Evolutionary conservation across 2,888 invertebrate genomes (phyloP).

Genomic region (Gandaritis pyraliata): DNA sequence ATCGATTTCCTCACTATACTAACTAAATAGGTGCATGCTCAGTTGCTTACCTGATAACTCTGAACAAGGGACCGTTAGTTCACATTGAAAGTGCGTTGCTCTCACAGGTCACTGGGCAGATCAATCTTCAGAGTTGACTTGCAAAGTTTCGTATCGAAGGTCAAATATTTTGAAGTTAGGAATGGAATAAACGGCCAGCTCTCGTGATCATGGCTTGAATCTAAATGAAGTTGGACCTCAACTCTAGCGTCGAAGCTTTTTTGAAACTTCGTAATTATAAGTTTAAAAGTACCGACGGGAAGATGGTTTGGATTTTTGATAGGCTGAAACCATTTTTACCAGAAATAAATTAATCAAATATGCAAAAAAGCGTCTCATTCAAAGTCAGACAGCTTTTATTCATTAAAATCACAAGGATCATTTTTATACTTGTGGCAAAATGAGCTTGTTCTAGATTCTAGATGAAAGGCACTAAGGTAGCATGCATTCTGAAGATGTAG

Average conservation of each 20-base stretch:
- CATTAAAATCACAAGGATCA: too few species aligned
- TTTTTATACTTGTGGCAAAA: too few species aligned
- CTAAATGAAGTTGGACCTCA: slow-evolving; percentile 9
- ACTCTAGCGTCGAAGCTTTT: slow-evolving; percentile 9
- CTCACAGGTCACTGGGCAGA: slow-evolving; percentile 60
- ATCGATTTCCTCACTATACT: slow-evolving; percentile 51
- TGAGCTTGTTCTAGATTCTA: too few species aligned
- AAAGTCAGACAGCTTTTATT: too few species aligned
- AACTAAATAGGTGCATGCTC: slow-evolving; percentile 41
- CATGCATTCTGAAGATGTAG: too few species aligned
- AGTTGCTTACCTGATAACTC: slow-evolving; percentile 43
- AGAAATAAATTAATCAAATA: too few species aligned
- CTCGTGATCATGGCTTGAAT: slow-evolving; percentile 26
- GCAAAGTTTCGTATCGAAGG: slow-evolving; percentile 58
- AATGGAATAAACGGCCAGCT: slow-evolving; percentile 23
- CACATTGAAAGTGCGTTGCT: slow-evolving; percentile 69
- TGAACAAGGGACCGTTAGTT: slow-evolving; percentile 59
- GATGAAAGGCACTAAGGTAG: too few species aligned
- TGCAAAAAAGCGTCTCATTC: too few species aligned
- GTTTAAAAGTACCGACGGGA: background rate
- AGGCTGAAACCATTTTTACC: too few species aligned
- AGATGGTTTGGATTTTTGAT: too few species aligned
- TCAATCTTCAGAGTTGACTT: slow-evolving; percentile 51
- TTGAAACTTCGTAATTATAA: slow-evolving; percentile 14
- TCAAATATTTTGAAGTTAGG: slow-evolving; percentile 60